A percentile compares a stretch with the other conserved stretches of the same genome.
Evolutionary conservation across 2,888 invertebrate genomes (phyloP).

Genomic region (Liodrosophila aerea): DNA sequence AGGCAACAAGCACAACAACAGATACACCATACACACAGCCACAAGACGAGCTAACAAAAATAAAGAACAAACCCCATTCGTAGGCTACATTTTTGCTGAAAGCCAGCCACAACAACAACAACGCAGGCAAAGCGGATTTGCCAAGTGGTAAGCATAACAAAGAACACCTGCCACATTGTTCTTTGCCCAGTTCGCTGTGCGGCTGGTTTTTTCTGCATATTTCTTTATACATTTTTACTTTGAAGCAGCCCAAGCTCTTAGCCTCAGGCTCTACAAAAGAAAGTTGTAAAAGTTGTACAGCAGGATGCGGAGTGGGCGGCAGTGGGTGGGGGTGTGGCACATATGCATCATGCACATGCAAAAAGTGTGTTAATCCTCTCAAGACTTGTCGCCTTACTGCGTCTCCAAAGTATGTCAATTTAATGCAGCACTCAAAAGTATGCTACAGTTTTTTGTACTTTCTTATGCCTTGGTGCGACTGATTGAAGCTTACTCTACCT

Average conservation of each 20-base stretch:
- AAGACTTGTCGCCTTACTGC: slow-evolving; percentile 22
- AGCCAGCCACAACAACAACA: slow-evolving; percentile 17
- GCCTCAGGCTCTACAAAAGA: slow-evolving; percentile 42
- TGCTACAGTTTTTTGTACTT: slow-evolving; percentile 39
- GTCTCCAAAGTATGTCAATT: slow-evolving; percentile 35
- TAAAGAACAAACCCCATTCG: slow-evolving; percentile 19
- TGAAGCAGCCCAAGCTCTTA: slow-evolving; percentile 38
- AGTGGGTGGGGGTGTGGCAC: background rate
- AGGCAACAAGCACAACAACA: slow-evolving; percentile 43
- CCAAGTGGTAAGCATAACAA: slow-evolving; percentile 77
- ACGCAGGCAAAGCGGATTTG: slow-evolving; percentile 67
- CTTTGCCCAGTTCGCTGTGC: slow-evolving; percentile 31
- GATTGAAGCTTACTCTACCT: too few species aligned
- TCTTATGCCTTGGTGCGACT: background rate
- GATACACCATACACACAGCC: background rate
- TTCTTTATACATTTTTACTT: slow-evolving; percentile 73
- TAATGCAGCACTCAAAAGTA: slow-evolving; percentile 47
- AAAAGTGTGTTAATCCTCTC: slow-evolving; percentile 38
- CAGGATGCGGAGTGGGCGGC: background rate
- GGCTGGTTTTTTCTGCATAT: slow-evolving; percentile 59
- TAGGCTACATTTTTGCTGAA: slow-evolving; percentile 54
- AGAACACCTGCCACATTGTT: slow-evolving; percentile 75
- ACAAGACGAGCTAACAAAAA: slow-evolving; percentile 5
- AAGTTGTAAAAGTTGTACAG: slow-evolving; percentile 18
- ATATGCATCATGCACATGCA: slow-evolving; percentile 8